Conservation (phyloP, 2,113 vertebrate genomes). For the Rhinolophus sinicus region DNA sequence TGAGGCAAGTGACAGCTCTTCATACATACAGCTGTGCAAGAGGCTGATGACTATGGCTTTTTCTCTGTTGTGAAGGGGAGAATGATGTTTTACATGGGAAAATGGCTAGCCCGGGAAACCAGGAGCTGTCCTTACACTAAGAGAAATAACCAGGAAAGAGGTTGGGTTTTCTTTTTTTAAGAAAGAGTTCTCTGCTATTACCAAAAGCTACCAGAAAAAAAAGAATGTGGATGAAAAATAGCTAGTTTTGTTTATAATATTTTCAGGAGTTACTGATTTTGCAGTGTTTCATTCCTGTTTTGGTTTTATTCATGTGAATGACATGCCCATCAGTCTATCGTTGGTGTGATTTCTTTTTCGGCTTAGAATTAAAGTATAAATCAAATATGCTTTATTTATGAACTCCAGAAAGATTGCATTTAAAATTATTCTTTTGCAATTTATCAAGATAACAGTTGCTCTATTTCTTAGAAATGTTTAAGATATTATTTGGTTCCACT, state of each 20-base stretch:
- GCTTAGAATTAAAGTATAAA: conserved; percentile 14
- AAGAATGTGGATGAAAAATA: conserved; percentile 49
- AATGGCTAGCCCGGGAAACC: not conserved
- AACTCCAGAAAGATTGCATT: conserved; percentile 47
- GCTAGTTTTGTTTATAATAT: conserved; percentile 35
- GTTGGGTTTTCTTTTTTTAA: not conserved
- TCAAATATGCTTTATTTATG: conserved; percentile 46
- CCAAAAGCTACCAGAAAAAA: conserved; percentile 29
- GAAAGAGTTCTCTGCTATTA: conserved; percentile 44
- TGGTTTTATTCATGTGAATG: conserved; percentile 27
- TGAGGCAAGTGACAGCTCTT: not conserved
- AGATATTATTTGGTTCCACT: conserved; percentile 32
- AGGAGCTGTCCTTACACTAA: not conserved
- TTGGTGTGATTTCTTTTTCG: conserved; percentile 13
- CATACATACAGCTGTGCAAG: not conserved
- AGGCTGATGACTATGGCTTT: not conserved
- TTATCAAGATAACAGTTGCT: conserved; percentile 33
- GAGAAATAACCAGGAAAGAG: conserved; percentile 25
- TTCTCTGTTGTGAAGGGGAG: not conserved
- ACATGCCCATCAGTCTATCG: not conserved
- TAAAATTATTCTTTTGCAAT: conserved; percentile 39
- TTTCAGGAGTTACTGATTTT: conserved; percentile 30
- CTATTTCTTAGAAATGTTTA: conserved; percentile 39
- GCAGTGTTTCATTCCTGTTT: not conserved
- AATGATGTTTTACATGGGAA: not conserved